Evolutionary conservation across 2,113 vertebrate genomes (phyloP).

Genomic region (Clarias macrocephalus): DNA sequence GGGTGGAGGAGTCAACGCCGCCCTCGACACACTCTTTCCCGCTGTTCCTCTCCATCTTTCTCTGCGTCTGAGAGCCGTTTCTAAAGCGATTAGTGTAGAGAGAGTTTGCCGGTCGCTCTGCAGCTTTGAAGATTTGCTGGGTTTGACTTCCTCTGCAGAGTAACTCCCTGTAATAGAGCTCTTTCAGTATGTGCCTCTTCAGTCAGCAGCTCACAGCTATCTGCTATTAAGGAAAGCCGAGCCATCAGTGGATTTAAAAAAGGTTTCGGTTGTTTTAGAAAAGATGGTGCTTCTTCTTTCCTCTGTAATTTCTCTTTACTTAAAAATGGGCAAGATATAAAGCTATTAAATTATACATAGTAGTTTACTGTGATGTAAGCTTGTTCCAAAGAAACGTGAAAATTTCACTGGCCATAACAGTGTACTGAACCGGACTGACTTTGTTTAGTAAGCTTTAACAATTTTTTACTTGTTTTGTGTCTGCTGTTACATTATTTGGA

Average conservation of each 20-base stretch:
- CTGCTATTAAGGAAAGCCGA: not conserved
- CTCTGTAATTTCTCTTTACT: not conserved
- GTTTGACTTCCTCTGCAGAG: slow-evolving; percentile 27
- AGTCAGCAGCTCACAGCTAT: slow-evolving; percentile 22
- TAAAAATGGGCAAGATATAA: not conserved
- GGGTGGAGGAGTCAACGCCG: slow-evolving; percentile 35
- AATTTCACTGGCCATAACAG: not conserved
- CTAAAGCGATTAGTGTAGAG: slow-evolving; percentile 52
- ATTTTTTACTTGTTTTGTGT: not conserved
- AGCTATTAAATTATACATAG: not conserved
- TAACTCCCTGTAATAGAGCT: slow-evolving; percentile 34
- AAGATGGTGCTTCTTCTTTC: not conserved
- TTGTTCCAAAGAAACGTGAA: not conserved
- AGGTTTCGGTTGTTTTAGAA: not conserved
- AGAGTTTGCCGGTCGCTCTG: slow-evolving; percentile 13
- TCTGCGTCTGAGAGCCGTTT: slow-evolving; percentile 38
- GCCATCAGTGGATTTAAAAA: not conserved
- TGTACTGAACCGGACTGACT: not conserved
- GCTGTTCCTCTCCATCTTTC: slow-evolving; percentile 28
- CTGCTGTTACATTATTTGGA: not conserved
- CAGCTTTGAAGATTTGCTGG: slow-evolving; percentile 53
- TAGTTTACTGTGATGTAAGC: not conserved
- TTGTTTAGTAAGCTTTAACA: not conserved
- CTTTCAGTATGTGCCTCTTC: slow-evolving; percentile 13
- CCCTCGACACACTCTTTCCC: slow-evolving; percentile 28